These are phyloP conservation scores for Trissolcus basalis DNA, from an alignment of 1,140 invertebrate species.

Conservation along the genomic window DNA sequence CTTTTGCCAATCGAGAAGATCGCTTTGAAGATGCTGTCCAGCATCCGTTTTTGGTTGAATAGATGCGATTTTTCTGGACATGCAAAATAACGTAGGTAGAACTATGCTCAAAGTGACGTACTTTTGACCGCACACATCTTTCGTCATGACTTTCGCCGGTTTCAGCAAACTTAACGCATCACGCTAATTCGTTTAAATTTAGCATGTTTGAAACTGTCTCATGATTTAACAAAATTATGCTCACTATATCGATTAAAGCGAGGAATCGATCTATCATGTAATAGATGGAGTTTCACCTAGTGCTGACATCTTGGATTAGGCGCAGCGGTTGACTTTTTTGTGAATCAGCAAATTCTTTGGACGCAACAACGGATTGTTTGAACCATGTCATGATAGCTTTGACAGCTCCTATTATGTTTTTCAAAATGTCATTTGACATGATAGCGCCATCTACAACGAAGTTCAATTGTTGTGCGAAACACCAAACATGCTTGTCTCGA, in stretches of 20 bases:
- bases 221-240: background rate
- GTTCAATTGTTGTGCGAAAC: conserved; percentile 7
- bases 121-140: conserved; percentile 7
- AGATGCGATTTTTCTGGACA: too few species aligned
- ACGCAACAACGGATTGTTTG: conserved; percentile 3
- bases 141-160: background rate
- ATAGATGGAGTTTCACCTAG: conserved; percentile 5
- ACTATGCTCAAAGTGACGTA: conserved; percentile 17
- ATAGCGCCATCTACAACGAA: conserved; percentile 1
- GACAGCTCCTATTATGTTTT: background rate
- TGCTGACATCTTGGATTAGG: conserved; percentile 12
- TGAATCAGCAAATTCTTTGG: background rate
- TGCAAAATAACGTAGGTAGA: too few species aligned
- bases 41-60: background rate
- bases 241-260: background rate
- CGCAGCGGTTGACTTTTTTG: background rate
- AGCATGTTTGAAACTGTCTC: background rate
- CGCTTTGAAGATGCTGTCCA: background rate
- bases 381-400: conserved; percentile 17
- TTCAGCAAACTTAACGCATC: too few species aligned
- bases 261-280: conserved; percentile 19
- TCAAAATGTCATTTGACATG: background rate
- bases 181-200: too few species aligned
- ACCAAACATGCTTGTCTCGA: background rate
- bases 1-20: too few species aligned